These are phyloP conservation scores for Tadarida brasiliensis DNA, from an alignment of 2,797 vertebrate species.

Conservation along the genomic window DNA sequence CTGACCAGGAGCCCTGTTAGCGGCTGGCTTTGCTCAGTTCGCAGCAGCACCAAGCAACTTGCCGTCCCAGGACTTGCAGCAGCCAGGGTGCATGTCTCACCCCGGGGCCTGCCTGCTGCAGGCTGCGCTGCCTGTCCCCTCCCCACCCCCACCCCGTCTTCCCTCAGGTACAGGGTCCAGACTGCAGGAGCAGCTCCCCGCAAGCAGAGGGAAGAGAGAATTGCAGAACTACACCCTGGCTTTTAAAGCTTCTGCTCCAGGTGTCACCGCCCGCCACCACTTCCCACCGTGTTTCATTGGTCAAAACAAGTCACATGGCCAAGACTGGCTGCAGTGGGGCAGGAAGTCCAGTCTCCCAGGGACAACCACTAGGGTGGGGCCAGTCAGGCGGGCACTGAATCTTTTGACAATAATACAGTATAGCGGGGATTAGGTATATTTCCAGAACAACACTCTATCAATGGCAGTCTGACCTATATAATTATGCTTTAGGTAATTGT, in stretches of 20 bases:
- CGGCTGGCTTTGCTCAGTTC: background rate
- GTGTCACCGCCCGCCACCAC: background rate
- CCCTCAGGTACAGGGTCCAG: background rate
- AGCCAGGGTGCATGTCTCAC: background rate
- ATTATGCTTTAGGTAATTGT: background rate
- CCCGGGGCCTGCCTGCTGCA: background rate
- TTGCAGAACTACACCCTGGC: background rate
- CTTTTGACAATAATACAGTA: background rate
- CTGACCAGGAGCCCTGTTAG: background rate
- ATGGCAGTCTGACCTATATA: background rate
- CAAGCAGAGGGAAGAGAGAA: background rate
- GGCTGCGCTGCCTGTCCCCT: background rate
- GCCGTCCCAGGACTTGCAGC: fast-evolving
- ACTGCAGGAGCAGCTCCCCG: background rate
- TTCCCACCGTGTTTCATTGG: background rate
- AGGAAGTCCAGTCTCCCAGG: background rate
- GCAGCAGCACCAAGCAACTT: too few relatives aligned
- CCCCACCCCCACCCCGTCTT: too few relatives aligned
- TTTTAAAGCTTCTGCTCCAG: background rate
- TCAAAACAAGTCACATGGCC: background rate
- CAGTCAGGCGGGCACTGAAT: background rate
- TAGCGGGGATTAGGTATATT: background rate
- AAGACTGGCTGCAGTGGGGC: background rate
- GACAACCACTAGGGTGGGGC: background rate
- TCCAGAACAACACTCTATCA: background rate